Evolutionary conservation across 2,888 invertebrate genomes (phyloP), one percentile per base, ranked within the genome.

Genomic region (Rhagium mordax): DNA sequence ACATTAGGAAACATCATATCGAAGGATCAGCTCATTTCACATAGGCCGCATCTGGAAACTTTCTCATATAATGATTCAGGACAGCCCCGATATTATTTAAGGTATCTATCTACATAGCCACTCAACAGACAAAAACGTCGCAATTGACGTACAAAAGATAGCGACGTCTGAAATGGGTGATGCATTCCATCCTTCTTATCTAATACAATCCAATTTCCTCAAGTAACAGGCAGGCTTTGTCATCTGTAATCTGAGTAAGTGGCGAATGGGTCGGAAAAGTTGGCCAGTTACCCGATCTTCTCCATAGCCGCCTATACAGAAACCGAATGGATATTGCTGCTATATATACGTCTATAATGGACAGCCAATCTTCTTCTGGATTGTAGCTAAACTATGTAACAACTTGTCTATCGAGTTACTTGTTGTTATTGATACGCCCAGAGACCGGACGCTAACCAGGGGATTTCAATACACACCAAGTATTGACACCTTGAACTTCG

Each of bases 281-380:
- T 77, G 79, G 80, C 80, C 80, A 79, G 76, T 67, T 74, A 77
- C 41, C 41, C 41, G 41, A 41, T 41, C 41, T n/a, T 41, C 41
- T 41, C 24, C 55, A 15, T 57, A 15, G 55, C 55, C 55, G 27
- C 27, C 55, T 57, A 57, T 57, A 71, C 20, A 66, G 79, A 78
- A 80, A 77, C 80, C 76, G 79, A 83, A 83, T 83, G 83, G 83
- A 83, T 83, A 83, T 83, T 82, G 83, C 82, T 41, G 79, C 82
- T 82, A 82, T 82, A 81, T 81, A 82, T 69, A 76, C 73, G 74
- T 57, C 67, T 60, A 71, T 76, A 76, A 76, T 72, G 70, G 74
- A 76, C 72, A 69, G 72, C 71, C 72, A 53, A 33, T 53, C 66
- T 57, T 24, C 55, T 27, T 24, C 55, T 27, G 55, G 27, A 57